Evolutionary conservation across 2,113 vertebrate genomes (phyloP).

Genomic region (Elanus axillaris): DNA sequence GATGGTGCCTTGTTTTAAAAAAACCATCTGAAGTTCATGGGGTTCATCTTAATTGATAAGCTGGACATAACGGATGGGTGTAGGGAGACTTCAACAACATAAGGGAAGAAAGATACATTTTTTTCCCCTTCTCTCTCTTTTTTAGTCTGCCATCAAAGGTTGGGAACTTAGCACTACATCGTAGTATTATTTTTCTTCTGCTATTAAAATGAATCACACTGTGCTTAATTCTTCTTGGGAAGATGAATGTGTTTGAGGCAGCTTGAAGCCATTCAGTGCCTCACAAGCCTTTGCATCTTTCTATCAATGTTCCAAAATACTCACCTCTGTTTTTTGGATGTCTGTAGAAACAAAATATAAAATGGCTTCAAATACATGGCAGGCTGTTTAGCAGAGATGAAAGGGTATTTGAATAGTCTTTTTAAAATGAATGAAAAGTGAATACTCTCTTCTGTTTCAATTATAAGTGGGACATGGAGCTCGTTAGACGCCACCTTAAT

Average conservation of each 20-base stretch:
- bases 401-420: constrained; percentile 72
- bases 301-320: constrained; percentile 70
- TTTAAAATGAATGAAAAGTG: constrained; percentile 75
- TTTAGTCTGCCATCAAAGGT: constrained; percentile 69
- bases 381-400: constrained; percentile 75
- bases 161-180: constrained; percentile 68
- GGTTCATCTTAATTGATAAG: constrained; percentile 75
- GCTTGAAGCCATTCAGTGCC: constrained; percentile 72
- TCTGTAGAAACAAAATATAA: constrained; percentile 74
- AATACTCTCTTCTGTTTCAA: constrained; percentile 71
- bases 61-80: constrained; percentile 73
- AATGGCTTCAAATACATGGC: constrained; percentile 74
- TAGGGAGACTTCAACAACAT: constrained; percentile 69
- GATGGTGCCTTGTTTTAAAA: constrained; percentile 66
- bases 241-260: constrained; percentile 72
- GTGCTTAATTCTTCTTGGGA: constrained; percentile 74
- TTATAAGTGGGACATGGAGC: constrained; percentile 68
- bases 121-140: background rate
- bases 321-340: constrained; percentile 68
- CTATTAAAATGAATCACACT: constrained; percentile 79
- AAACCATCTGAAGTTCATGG: constrained; percentile 65
- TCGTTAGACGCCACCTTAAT: constrained; percentile 65
- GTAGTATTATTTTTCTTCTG: constrained; percentile 74
- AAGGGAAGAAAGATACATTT: constrained; percentile 57
- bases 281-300: constrained; percentile 70